Percentiles rank a stretch among this genome's conserved stretches.
These are phyloP conservation scores for Sebastes dallii DNA, from an alignment of 2,797 vertebrate genomes.

Conservation along the genomic window DNA sequence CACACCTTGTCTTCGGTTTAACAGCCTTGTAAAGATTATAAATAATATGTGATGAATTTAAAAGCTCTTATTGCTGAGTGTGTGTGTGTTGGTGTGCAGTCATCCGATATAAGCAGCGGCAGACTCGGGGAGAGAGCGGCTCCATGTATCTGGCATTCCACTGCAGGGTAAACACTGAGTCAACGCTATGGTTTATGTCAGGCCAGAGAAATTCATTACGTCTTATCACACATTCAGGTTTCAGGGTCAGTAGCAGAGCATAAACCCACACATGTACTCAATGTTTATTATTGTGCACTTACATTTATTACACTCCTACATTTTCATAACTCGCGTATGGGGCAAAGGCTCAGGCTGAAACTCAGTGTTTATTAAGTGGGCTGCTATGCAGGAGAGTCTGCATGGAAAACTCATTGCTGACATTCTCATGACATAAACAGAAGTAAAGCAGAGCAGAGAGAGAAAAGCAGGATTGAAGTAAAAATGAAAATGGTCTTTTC, in stretches of 20 bases:
- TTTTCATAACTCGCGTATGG: constrained; percentile 47
- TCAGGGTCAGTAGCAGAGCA: constrained; percentile 51
- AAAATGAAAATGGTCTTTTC: neutral
- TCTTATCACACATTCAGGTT: constrained; percentile 74
- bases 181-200: constrained; percentile 64
- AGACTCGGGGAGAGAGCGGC: neutral
- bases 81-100: constrained; percentile 41
- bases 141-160: constrained; percentile 54
- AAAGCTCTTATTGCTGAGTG: constrained; percentile 18
- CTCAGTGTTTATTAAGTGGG: constrained; percentile 46
- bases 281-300: constrained; percentile 66
- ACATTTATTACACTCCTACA: constrained; percentile 53
- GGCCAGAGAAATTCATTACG: constrained; percentile 68
- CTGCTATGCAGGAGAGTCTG: constrained; percentile 14
- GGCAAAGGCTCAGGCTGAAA: constrained; percentile 47
- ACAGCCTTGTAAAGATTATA: constrained; percentile 51
- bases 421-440: constrained; percentile 17
- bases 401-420: constrained; percentile 45
- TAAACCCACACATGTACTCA: constrained; percentile 48
- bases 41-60: constrained; percentile 55
- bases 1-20: constrained; percentile 52
- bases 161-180: constrained; percentile 54
- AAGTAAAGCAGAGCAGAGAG: neutral
- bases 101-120: constrained; percentile 26
- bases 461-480: neutral